These are phyloP conservation scores for Carettochelys insculpta DNA, from an alignment of 2,113 vertebrate genomes.

Conservation along the genomic window DNA sequence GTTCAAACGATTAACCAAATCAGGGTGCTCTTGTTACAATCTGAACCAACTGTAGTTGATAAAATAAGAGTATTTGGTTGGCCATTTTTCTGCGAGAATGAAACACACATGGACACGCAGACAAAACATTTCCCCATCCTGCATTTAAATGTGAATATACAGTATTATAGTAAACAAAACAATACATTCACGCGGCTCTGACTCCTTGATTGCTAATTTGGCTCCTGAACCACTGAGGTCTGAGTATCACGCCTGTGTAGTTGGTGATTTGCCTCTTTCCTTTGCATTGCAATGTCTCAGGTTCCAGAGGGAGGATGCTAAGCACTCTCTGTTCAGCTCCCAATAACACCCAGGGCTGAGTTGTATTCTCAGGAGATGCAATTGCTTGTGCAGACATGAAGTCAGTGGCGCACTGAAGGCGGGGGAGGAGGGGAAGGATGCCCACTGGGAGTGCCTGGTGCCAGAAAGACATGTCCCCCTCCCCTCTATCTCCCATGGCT, in stretches of 20 bases:
- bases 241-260: background rate
- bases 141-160: background rate
- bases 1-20: background rate
- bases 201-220: background rate
- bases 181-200: background rate
- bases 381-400: background rate
- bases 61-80: background rate
- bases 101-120: background rate
- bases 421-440: background rate
- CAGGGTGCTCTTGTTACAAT: background rate
- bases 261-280: background rate
- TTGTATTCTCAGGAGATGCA: background rate
- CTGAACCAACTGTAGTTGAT: background rate
- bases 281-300: background rate
- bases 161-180: background rate
- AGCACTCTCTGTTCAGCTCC: background rate
- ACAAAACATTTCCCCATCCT: background rate
- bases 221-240: background rate
- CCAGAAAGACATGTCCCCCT: background rate
- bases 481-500: constrained; percentile 34
- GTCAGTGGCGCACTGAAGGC: background rate
- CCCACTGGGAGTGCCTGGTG: fast-evolving
- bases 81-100: background rate
- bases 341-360: background rate
- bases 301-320: background rate